A percentile compares a stretch with the other conserved stretches of the same genome.
Conservation (phyloP, 2,797 vertebrate genomes). For the Sibirionetta formosa region DNA sequence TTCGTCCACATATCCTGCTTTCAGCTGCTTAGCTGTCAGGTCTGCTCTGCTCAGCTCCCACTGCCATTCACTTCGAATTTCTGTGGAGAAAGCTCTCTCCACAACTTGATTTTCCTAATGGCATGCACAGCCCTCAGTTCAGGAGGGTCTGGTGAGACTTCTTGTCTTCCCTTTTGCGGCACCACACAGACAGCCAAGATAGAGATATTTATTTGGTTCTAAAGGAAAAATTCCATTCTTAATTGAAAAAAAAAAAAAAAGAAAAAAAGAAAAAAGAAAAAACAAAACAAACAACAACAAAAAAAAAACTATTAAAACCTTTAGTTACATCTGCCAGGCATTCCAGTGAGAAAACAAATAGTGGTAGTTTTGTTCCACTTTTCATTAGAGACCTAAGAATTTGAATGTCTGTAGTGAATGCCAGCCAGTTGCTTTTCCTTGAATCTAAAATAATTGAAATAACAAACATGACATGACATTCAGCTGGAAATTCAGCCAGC, state of each 20-base stretch:
- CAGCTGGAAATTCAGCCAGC: slow-evolving; percentile 4
- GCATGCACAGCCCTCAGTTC: accelerated
- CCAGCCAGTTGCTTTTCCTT: not conserved
- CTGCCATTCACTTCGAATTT: not conserved
- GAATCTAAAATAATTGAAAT: not conserved
- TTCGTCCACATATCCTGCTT: not conserved
- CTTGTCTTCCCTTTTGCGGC: not conserved
- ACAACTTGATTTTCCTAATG: not conserved
- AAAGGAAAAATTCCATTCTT: not conserved
- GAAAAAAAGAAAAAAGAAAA: not conserved
- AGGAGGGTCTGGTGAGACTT: not conserved
- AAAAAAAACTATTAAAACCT: not conserved
- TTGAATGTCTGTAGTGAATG: not conserved
- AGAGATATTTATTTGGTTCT: not conserved
- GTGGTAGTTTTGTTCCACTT: not conserved
- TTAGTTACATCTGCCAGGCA: not conserved
- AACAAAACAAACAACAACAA: not conserved
- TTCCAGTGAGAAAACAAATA: accelerated
- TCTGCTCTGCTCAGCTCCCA: not conserved
- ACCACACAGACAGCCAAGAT: accelerated
- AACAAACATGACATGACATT: not conserved
- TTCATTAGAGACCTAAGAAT: not conserved
- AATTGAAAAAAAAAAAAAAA: not conserved
- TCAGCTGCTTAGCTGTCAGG: slow-evolving; percentile 20
- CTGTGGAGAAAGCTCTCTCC: not conserved